These are phyloP conservation scores for Zele albiditarsus DNA, from an alignment of 2,888 invertebrate species.

Conservation along the genomic window DNA sequence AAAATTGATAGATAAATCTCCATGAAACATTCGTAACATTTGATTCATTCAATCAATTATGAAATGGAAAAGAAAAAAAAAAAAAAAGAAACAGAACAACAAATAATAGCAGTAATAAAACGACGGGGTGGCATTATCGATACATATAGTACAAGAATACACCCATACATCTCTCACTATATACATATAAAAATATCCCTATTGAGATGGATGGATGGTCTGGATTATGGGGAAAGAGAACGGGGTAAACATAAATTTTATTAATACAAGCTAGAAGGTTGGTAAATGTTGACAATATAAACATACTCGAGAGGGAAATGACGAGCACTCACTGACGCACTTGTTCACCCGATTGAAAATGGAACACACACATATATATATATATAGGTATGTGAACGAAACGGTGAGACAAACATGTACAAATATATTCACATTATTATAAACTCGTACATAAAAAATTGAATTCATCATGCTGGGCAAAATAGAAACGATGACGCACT, in stretches of 20 bases:
- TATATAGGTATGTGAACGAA: not conserved
- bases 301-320: constrained; percentile 41
- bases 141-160: not conserved
- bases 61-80: not conserved
- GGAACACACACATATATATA: not conserved
- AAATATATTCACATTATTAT: not conserved
- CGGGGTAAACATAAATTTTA: constrained; percentile 52
- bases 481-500: not conserved
- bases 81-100: not conserved
- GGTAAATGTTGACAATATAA: constrained; percentile 58
- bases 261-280: constrained; percentile 54
- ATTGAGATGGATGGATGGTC: not conserved
- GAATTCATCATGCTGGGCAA: constrained; percentile 5
- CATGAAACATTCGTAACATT: not conserved
- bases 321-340: constrained; percentile 32
- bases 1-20: not conserved
- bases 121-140: constrained; percentile 2
- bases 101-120: not conserved
- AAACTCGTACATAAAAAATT: not conserved
- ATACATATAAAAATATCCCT: not conserved
- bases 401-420: constrained; percentile 15
- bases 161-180: not conserved
- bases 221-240: constrained; percentile 13
- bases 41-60: constrained; percentile 1
- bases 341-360: constrained; percentile 24